Percentiles rank a stretch among this genome's conserved stretches.
phyloP scores from a whole-genome alignment of 2,888 invertebrate species.

The Mystacides longicornis region DNA sequence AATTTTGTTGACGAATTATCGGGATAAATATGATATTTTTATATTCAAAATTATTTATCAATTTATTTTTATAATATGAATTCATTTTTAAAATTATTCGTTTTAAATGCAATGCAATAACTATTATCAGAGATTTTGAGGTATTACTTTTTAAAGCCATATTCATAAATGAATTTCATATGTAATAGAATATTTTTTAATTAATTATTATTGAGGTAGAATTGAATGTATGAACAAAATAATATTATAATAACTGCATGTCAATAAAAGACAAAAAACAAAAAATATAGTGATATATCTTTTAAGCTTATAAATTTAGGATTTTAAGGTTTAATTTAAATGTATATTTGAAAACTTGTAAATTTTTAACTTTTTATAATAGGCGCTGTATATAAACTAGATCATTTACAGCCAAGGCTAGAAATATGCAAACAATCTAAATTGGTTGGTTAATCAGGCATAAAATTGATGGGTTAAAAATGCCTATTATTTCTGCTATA shows the following conservation, averaged over 20 bases:
- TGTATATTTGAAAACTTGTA: no score
- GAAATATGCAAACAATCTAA: no score
- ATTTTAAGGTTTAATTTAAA: neutral
- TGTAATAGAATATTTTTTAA: neutral
- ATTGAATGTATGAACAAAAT: neutral
- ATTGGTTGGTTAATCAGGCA: no score
- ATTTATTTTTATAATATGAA: neutral
- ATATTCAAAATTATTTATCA: neutral
- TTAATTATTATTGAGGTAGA: neutral
- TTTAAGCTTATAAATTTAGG: neutral
- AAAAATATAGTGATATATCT: neutral
- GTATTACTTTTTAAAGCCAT: neutral
- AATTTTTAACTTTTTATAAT: no score
- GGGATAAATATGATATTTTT: neutral
- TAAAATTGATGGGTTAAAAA: no score
- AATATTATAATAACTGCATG: no score
- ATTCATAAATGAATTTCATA: neutral
- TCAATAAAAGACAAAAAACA: slow-evolving; percentile 1
- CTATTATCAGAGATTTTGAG: neutral
- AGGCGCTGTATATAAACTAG: no score
- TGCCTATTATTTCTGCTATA: no score
- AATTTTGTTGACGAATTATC: neutral
- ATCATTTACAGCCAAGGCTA: no score
- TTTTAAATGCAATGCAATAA: neutral
- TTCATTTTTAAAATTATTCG: neutral